Percentiles rank a stretch among this genome's conserved stretches.
Conservation (phyloP, 2,113 vertebrate species). For the Talpa occidentalis region DNA sequence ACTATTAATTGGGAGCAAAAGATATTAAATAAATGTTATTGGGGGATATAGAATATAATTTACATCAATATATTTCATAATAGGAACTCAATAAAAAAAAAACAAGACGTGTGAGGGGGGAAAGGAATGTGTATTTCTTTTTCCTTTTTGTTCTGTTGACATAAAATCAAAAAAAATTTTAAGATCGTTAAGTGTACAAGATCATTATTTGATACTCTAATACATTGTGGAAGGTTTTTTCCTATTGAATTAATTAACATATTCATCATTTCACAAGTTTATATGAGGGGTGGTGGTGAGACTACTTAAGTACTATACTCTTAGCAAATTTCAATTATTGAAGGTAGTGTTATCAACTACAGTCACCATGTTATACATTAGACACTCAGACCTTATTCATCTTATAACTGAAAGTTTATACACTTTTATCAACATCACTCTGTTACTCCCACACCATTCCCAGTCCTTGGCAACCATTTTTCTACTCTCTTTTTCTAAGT, state of each 20-base stretch:
- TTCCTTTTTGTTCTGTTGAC: not conserved
- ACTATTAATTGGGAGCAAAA: slow-evolving; percentile 16
- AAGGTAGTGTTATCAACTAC: not conserved
- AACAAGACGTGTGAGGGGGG: accelerated
- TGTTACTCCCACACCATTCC: not conserved
- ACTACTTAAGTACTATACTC: not conserved
- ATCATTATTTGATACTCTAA: not conserved
- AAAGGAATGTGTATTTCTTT: not conserved
- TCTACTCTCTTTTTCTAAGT: not conserved
- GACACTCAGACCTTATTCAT: not conserved
- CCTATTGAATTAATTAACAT: not conserved
- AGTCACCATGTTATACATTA: not conserved
- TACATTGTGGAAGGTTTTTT: not conserved
- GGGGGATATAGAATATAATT: not conserved
- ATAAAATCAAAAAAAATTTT: not conserved
- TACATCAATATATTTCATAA: not conserved
- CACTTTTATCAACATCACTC: not conserved
- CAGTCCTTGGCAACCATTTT: not conserved
- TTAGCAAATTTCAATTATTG: not conserved
- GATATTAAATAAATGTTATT: not conserved
- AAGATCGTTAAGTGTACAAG: not conserved
- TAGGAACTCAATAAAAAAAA: not conserved
- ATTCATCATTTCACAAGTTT: not conserved
- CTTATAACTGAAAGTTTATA: not conserved
- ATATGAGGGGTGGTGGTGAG: not conserved